Conservation (phyloP, 2,888 invertebrate genomes). For the Dryobotodes eremita region DNA sequence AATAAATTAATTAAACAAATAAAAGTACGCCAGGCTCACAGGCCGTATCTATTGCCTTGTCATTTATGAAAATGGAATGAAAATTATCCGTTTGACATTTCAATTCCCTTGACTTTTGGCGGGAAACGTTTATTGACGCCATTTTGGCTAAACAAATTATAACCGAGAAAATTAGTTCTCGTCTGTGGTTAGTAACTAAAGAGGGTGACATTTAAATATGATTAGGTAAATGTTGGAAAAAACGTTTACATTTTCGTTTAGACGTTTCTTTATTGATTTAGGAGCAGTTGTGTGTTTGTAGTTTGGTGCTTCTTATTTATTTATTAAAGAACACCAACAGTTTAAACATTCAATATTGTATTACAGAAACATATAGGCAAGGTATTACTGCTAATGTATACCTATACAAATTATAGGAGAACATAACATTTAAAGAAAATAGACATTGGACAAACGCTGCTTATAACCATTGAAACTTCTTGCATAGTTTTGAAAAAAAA, state of each 20-base stretch:
- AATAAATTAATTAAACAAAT: constrained; percentile 33
- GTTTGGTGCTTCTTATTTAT: background rate
- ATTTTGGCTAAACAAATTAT: constrained; percentile 52
- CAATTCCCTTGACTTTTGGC: constrained; percentile 56
- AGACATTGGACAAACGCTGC: background rate
- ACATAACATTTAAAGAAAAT: background rate
- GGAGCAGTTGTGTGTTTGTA: background rate
- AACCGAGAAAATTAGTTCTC: constrained; percentile 32
- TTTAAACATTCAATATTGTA: no score
- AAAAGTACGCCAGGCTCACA: constrained; percentile 16
- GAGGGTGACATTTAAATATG: constrained; percentile 1
- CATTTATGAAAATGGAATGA: constrained; percentile 51
- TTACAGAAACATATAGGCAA: background rate
- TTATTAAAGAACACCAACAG: no score
- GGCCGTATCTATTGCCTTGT: constrained; percentile 17
- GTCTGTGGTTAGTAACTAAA: background rate
- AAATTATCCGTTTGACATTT: constrained; percentile 65
- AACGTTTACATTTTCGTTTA: background rate
- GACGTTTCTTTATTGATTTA: background rate
- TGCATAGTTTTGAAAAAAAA: background rate
- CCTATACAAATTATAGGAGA: background rate
- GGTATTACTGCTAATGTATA: background rate
- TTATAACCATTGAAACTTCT: background rate
- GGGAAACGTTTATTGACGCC: constrained; percentile 39
- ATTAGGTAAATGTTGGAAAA: background rate